These are phyloP conservation scores for Stichodactyla mertensii DNA, from an alignment of 64 coral and sea anemone species.

Conservation along the genomic window DNA sequence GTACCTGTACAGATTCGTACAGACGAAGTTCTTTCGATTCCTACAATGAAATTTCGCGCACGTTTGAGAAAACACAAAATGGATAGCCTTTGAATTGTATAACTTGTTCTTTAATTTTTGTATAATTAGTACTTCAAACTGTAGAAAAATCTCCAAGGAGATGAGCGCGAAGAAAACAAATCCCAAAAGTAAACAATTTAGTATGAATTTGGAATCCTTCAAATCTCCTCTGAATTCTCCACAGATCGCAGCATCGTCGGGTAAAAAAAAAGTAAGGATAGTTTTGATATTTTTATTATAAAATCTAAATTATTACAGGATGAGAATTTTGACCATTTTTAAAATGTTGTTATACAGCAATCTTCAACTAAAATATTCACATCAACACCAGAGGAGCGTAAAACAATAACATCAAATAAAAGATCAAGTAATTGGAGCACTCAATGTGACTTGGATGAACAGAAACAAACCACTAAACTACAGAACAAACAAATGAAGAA, in stretches of 20 bases:
- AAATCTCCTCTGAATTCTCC: neutral
- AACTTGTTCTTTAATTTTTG: too few species aligned
- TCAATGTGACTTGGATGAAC: neutral
- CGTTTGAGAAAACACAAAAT: too few species aligned
- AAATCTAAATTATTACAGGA: neutral
- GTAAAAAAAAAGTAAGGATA: too few species aligned
- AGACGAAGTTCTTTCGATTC: too few species aligned
- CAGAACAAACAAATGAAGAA: constrained; percentile 33
- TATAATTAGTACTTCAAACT: too few species aligned
- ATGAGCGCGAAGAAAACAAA: neutral
- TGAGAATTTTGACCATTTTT: neutral
- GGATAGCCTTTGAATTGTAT: too few species aligned
- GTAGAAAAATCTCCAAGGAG: too few species aligned
- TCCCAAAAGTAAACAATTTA: neutral
- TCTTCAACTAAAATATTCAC: neutral
- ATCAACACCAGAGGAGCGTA: neutral
- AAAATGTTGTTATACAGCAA: neutral
- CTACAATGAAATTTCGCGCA: too few species aligned
- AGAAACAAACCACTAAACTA: neutral
- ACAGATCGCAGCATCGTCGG: too few species aligned
- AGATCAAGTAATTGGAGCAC: neutral
- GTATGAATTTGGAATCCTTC: neutral
- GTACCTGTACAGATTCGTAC: too few species aligned
- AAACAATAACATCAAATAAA: neutral
- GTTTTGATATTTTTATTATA: neutral